Conservation (phyloP, 2,797 vertebrate genomes). For the Dryobates pubescens region DNA sequence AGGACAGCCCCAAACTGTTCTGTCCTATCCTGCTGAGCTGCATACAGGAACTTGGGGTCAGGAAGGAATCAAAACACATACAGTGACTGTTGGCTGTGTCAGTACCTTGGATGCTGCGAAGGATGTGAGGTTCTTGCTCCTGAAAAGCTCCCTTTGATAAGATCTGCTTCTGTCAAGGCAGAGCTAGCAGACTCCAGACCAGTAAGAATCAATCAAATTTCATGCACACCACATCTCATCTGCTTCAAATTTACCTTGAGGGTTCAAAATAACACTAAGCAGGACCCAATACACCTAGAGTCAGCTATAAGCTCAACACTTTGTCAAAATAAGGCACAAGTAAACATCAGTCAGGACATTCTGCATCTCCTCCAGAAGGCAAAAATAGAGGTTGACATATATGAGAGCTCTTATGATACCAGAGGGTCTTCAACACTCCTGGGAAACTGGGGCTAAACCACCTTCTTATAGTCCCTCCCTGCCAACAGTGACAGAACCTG, state of each 20-base stretch:
- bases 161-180: neutral
- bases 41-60: neutral
- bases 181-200: neutral
- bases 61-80: neutral
- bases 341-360: neutral
- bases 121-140: neutral
- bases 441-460: neutral
- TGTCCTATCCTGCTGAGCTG: neutral
- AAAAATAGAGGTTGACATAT: neutral
- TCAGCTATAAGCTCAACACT: neutral
- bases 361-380: neutral
- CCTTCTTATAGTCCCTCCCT: neutral
- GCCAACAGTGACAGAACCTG: neutral
- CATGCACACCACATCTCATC: neutral
- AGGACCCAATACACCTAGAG: neutral
- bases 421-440: neutral
- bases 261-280: neutral
- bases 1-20: neutral
- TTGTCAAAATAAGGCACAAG: neutral
- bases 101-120: neutral
- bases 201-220: neutral
- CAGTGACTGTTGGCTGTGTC: rapidly evolving
- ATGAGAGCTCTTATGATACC: neutral
- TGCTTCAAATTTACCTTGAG: neutral
- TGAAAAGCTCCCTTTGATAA: neutral